Percentiles rank a stretch among this genome's conserved stretches.
phyloP scores from a whole-genome alignment of 2,888 invertebrate species.

The Euplagia quadripunctaria region DNA sequence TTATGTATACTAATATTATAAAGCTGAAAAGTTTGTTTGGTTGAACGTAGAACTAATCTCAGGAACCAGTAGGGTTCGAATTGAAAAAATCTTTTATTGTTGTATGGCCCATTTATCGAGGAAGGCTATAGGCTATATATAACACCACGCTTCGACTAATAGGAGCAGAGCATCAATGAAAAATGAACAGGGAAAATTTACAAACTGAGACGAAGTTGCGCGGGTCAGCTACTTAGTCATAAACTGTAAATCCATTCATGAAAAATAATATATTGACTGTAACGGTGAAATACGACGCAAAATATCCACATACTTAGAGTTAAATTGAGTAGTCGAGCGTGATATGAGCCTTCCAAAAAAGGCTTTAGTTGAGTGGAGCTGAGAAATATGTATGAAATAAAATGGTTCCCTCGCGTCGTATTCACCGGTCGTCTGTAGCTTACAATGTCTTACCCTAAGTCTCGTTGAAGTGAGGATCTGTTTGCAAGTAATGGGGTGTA shows the following conservation, averaged over 20 bases:
- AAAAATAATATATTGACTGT: not conserved
- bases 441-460: slow-evolving; percentile 88
- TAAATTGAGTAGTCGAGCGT: slow-evolving; percentile 22
- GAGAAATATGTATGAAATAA: slow-evolving; percentile 26
- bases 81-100: too few species aligned
- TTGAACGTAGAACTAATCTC: too few species aligned
- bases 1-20: too few species aligned
- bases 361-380: not conserved
- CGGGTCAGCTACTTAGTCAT: not conserved
- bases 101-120: too few species aligned
- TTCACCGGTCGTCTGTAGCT: slow-evolving; percentile 11
- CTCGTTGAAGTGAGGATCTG: slow-evolving; percentile 93
- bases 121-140: too few species aligned
- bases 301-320: slow-evolving; percentile 6
- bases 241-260: not conserved
- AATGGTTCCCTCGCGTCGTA: slow-evolving; percentile 27
- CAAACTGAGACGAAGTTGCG: too few species aligned
- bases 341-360: slow-evolving; percentile 14
- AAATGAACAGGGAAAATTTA: too few species aligned
- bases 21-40: too few species aligned
- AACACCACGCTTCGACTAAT: too few species aligned
- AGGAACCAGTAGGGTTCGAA: too few species aligned
- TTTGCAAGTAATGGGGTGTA: slow-evolving; percentile 94
- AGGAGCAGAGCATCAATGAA: too few species aligned
- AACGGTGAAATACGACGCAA: slow-evolving; percentile 6